Evolutionary conservation across 2,888 invertebrate genomes (phyloP).

Genomic region (Lysandra coridon): DNA sequence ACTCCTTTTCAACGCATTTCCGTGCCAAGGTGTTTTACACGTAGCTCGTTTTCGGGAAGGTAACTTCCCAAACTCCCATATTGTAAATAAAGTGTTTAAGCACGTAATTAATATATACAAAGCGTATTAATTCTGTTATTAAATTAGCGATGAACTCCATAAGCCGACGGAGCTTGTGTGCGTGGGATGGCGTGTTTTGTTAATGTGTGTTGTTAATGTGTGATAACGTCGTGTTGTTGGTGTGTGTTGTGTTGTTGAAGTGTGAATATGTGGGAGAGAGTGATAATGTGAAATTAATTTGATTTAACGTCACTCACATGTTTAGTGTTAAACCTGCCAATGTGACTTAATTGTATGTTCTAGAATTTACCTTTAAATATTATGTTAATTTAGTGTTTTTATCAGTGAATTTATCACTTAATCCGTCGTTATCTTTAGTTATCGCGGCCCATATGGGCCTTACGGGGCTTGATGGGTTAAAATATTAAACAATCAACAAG

Average conservation of each 20-base stretch:
- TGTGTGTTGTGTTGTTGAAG: neutral
- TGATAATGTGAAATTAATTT: slow-evolving; percentile 1
- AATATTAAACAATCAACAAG: no score
- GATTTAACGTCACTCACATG: neutral
- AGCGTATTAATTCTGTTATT: slow-evolving; percentile 8
- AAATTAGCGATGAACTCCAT: slow-evolving; percentile 19
- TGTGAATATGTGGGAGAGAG: neutral
- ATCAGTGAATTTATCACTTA: no score
- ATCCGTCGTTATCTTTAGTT: no score
- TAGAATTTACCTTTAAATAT: neutral
- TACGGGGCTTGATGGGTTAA: no score
- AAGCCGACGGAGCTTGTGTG: neutral
- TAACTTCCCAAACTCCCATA: neutral
- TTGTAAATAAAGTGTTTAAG: slow-evolving; percentile 1
- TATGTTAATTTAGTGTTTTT: no score
- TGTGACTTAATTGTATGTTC: neutral
- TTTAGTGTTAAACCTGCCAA: neutral
- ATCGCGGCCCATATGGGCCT: no score
- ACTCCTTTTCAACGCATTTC: no score
- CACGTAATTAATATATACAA: neutral
- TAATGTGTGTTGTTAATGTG: neutral
- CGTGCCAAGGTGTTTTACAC: neutral
- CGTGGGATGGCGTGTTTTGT: neutral
- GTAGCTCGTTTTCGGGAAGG: neutral
- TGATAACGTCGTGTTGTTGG: neutral